These are phyloP conservation scores for Hoplodrina blanda DNA, from an alignment of 2,888 invertebrate genomes.

Conservation along the genomic window DNA sequence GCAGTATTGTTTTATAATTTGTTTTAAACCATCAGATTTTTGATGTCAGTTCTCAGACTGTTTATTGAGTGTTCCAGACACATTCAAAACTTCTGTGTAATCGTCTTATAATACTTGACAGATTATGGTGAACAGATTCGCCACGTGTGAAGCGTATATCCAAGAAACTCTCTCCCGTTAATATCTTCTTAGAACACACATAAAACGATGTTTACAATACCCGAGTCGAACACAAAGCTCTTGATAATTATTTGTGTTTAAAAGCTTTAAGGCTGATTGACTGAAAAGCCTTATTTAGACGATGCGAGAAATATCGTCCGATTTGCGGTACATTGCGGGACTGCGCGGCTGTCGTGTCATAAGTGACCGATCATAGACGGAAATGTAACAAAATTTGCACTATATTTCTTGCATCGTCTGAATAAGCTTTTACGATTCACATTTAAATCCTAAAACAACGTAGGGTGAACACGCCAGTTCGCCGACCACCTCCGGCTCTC, in stretches of 20 bases:
- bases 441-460: constrained; percentile 52
- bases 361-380: no score
- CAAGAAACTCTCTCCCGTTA: constrained; percentile 50
- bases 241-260: constrained; percentile 45
- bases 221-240: constrained; percentile 43
- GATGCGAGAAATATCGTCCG: no score
- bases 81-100: neutral
- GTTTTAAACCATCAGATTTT: neutral
- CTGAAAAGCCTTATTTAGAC: constrained; percentile 1
- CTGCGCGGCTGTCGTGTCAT: no score
- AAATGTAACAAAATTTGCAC: no score
- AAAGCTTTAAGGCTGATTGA: constrained; percentile 48
- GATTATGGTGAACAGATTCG: constrained; percentile 41
- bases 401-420: no score
- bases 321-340: no score
- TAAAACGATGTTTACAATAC: constrained; percentile 56
- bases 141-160: constrained; percentile 49
- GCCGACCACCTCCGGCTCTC: no score
- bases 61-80: constrained; percentile 8
- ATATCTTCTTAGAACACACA: constrained; percentile 57
- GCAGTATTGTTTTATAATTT: neutral
- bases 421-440: constrained; percentile 27
- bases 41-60: constrained; percentile 3
- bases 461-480: no score
- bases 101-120: constrained; percentile 40